Evolutionary conservation across 2,888 invertebrate genomes (phyloP).

Genomic region (Drosophila putrida): DNA sequence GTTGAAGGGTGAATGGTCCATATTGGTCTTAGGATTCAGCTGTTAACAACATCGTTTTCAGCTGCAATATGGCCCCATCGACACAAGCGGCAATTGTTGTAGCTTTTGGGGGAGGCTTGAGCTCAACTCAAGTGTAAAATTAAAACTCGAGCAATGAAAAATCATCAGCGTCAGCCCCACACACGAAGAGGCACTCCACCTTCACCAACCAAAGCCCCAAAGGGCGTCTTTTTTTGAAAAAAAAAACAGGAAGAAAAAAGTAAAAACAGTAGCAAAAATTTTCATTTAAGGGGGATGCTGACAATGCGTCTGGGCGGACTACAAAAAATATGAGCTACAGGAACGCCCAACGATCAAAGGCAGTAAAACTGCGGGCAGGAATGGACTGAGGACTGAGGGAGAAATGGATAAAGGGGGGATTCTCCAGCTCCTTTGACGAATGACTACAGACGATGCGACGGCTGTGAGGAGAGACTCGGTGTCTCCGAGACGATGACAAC

Average conservation of each 20-base stretch:
- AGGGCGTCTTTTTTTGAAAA: conserved; percentile 29
- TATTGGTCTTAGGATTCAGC: conserved; percentile 2
- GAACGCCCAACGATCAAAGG: conserved; percentile 74
- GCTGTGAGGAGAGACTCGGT: conserved; percentile 28
- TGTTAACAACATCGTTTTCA: conserved; percentile 17
- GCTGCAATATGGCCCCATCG: conserved; percentile 28
- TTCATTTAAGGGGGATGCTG: conserved; percentile 48
- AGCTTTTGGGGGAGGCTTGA: conserved; percentile 48
- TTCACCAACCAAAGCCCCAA: conserved; percentile 13
- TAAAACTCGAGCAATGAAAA: conserved; percentile 85
- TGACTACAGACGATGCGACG: conserved; percentile 43
- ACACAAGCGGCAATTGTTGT: conserved; percentile 31
- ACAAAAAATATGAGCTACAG: conserved; percentile 66
- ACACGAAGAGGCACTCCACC: conserved; percentile 22
- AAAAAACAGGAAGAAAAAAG: conserved; percentile 23
- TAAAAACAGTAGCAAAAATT: conserved; percentile 64
- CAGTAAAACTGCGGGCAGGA: conserved; percentile 66
- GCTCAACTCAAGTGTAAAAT: conserved; percentile 84
- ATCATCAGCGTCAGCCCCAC: conserved; percentile 81
- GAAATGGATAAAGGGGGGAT: background rate
- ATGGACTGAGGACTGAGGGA: background rate
- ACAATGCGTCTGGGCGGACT: conserved; percentile 50
- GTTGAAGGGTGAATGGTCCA: background rate
- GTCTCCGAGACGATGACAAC: conserved; percentile 62
- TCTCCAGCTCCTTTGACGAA: conserved; percentile 51